phyloP scores from a whole-genome alignment of 2,113 vertebrate species.

The Rhea americana region DNA sequence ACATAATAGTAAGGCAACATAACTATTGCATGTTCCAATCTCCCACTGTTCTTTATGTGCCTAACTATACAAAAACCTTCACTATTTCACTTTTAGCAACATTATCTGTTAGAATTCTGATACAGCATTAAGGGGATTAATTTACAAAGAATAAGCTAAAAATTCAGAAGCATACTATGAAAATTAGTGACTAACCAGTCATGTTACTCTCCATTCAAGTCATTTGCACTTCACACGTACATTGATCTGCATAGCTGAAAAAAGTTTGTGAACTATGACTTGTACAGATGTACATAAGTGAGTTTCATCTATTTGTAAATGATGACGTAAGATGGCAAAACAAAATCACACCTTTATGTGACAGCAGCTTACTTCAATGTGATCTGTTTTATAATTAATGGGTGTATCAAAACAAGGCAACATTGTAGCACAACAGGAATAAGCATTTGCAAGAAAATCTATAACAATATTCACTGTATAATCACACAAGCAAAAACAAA shows the following conservation, averaged over 20 bases:
- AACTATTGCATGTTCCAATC: not conserved
- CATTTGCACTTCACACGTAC: not conserved
- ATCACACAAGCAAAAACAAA: not conserved
- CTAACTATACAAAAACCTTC: not conserved
- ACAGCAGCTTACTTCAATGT: not conserved
- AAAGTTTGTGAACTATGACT: not conserved
- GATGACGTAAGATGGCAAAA: not conserved
- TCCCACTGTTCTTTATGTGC: not conserved
- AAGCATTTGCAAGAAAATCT: not conserved
- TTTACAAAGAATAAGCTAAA: not conserved
- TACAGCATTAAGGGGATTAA: not conserved
- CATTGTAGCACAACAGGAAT: not conserved
- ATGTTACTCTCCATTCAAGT: not conserved
- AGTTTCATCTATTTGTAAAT: not conserved
- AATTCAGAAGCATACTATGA: not conserved
- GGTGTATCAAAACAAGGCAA: not conserved
- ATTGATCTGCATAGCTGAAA: not conserved
- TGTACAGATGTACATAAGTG: not conserved
- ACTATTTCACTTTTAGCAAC: not conserved
- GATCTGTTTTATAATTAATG: not conserved
- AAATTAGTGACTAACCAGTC: not conserved
- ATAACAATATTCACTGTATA: not conserved
- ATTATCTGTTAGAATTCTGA: not conserved
- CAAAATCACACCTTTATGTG: not conserved
- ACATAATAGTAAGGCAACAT: not conserved